These are phyloP conservation scores for Mustelus asterias DNA, from an alignment of 2,113 vertebrate genomes.

Conservation along the genomic window DNA sequence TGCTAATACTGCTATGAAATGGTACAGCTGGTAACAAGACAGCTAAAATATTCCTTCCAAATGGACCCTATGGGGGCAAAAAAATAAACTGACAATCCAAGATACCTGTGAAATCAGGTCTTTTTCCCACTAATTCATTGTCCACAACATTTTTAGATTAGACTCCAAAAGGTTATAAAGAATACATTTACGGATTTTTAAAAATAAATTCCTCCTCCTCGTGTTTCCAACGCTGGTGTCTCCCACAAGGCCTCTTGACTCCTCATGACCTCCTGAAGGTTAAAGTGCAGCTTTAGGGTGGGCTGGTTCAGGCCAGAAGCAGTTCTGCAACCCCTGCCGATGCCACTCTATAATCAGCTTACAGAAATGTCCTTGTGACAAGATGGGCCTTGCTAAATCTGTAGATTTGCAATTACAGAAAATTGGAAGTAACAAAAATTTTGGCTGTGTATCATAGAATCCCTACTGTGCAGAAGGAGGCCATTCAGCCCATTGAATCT, in stretches of 20 bases:
- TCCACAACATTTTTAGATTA: not conserved
- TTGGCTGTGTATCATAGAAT: no score
- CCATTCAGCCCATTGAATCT: no score
- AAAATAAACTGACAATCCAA: not conserved
- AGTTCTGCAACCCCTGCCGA: not conserved
- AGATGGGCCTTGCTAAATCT: not conserved
- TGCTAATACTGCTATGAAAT: constrained; percentile 30
- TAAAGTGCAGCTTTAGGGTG: not conserved
- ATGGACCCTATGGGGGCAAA: not conserved
- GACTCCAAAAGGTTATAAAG: not conserved
- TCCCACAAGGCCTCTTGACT: constrained; percentile 22
- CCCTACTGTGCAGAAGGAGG: no score
- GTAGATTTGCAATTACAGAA: not conserved
- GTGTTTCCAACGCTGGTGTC: not conserved
- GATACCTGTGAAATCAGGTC: not conserved
- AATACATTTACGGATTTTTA: not conserved
- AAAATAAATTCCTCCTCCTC: not conserved
- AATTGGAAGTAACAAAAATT: not conserved
- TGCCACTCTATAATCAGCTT: not conserved
- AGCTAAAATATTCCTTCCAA: constrained; percentile 19
- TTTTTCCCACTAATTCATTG: not conserved
- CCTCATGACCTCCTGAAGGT: not conserved
- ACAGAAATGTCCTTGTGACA: constrained; percentile 2
- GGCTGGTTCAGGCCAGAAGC: not conserved
- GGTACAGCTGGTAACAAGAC: constrained; percentile 25